Conservation (phyloP, 1,140 invertebrate genomes). For the Sycobia sp. region DNA sequence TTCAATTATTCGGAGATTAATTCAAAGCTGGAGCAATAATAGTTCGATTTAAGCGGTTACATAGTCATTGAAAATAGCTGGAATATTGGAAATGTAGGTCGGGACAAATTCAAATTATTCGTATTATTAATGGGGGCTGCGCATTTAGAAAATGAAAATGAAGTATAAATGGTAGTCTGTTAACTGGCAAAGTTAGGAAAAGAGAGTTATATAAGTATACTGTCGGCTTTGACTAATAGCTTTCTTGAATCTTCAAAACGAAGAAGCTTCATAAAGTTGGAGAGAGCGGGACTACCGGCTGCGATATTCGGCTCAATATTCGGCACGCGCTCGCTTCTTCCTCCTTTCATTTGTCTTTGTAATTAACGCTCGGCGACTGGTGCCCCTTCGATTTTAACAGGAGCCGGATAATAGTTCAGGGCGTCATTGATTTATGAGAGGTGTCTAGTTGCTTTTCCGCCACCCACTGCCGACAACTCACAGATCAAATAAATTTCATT, state of each 20-base stretch:
- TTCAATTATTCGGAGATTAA: too few species aligned
- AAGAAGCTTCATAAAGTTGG: not conserved
- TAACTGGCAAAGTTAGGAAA: not conserved
- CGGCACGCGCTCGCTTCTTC: not conserved
- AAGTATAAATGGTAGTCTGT: too few species aligned
- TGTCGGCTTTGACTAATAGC: constrained; percentile 17
- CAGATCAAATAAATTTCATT: too few species aligned
- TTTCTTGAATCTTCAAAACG: constrained; percentile 1
- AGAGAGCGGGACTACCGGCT: too few species aligned
- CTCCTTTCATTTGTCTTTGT: constrained; percentile 11
- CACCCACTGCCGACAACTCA: not conserved
- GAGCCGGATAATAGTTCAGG: not conserved
- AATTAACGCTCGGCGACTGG: constrained; percentile 12
- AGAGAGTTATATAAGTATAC: not conserved
- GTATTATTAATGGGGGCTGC: too few species aligned
- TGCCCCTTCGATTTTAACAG: not conserved
- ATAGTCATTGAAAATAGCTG: too few species aligned
- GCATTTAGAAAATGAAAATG: too few species aligned
- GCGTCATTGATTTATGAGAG: constrained; percentile 10
- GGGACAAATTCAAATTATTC: too few species aligned
- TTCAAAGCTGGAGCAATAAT: too few species aligned
- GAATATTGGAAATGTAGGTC: too few species aligned
- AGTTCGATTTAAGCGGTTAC: too few species aligned
- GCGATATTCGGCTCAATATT: not conserved
- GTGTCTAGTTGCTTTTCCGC: not conserved